These are phyloP conservation scores for Gonioctena quinquepunctata DNA, from an alignment of 1,140 invertebrate genomes.

Conservation along the genomic window DNA sequence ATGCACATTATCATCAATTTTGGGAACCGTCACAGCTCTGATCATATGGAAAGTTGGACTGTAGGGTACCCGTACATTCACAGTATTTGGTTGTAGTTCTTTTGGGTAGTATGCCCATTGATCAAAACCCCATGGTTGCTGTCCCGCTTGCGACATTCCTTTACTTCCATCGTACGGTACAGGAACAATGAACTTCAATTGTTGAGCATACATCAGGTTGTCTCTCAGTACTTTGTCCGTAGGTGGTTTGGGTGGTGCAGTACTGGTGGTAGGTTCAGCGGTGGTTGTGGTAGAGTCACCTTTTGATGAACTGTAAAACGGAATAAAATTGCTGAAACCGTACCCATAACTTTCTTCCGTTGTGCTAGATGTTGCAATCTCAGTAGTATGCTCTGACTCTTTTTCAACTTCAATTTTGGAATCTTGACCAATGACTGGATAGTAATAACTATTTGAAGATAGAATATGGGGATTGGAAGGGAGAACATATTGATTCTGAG, in stretches of 20 bases:
- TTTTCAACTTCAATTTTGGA: background rate
- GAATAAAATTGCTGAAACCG: slow-evolving; percentile 32
- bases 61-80: slow-evolving; percentile 40
- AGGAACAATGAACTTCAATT: slow-evolving; percentile 50
- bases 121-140: slow-evolving; percentile 39
- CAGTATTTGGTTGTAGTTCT: slow-evolving; percentile 29
- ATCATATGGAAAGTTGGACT: slow-evolving; percentile 47
- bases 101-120: slow-evolving; percentile 46
- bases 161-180: slow-evolving; percentile 32
- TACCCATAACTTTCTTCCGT: slow-evolving; percentile 12
- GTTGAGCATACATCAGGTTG: slow-evolving; percentile 32
- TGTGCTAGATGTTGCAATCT: background rate
- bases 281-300: slow-evolving; percentile 16
- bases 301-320: slow-evolving; percentile 28
- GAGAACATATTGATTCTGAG: background rate
- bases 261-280: slow-evolving; percentile 5
- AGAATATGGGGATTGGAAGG: background rate
- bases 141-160: background rate
- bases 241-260: slow-evolving; percentile 23
- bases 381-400: background rate
- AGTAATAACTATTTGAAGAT: background rate
- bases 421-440: background rate
- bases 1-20: background rate
- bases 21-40: slow-evolving; percentile 43
- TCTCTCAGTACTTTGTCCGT: slow-evolving; percentile 27